Base-by-base conservation (phyloP, 2,888 invertebrate species). In the Strigamia transsilvanica region DNA sequence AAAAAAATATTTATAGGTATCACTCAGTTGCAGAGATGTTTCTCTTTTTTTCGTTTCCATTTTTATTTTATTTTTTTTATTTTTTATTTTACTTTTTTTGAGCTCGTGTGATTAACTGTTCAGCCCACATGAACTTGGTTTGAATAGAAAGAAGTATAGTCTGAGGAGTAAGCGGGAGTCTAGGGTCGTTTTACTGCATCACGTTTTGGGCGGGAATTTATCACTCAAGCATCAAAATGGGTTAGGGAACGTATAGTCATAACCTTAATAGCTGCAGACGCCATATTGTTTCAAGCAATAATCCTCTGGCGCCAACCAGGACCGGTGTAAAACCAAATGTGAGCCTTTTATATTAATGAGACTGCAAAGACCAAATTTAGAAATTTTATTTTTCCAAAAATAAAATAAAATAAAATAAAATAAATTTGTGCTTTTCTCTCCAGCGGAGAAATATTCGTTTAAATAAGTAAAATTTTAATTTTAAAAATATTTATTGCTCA, bases 191-290 rank as follows among this genome's bases (percentile, higher is more conserved):
- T 66, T 66, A 66, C 66, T 66, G 66, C 66, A 66, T 23, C 66
- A 66, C 66, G 66, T 66, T 66, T 66, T 66, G 66, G 66, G 66
- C 66, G 66, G 66, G 66, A 66, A 66, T 66, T 66, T 66, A 66
- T 66, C 66, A 66, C 66, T 66, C 66, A 66, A 66, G 66, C 66
- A 66, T 66, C 66, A 66, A 66, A 66, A 66, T 66, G 66, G 66
- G 66, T 66, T 66, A 66, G 66, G 66, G 66, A 66, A 66, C 66
- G 23, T 66, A 66, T 66, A 66, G 66, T 66, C 66, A 66, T 66
- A 66, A 66, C 66, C 66, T 66, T 66, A 66, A 66, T 66, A 66
- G 66, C 66, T 23, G 23, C 66, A 66, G 66, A 66, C 66, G 66
- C 66, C 66, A 66, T 66, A 66, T 66, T 66, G 66, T 66, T 66